A percentile compares a stretch with the other conserved stretches of the same genome.
phyloP scores from a whole-genome alignment of 2,888 invertebrate species.

The Sminthurides aquaticus region DNA sequence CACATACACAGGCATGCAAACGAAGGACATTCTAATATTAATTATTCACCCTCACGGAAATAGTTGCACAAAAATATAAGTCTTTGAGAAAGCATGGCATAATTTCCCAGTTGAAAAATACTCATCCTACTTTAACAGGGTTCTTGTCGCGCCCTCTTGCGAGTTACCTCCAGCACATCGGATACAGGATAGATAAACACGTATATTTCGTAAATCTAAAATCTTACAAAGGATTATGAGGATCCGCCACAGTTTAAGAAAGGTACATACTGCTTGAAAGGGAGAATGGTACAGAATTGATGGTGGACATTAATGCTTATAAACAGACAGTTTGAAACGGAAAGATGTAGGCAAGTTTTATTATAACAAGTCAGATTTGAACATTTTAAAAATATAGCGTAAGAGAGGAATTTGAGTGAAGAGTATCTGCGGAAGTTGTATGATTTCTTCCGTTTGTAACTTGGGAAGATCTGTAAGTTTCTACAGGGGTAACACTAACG shows the following conservation, averaged over 20 bases:
- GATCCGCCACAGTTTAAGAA: no score
- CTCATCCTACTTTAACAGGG: background rate
- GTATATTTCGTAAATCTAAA: no score
- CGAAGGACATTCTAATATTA: background rate
- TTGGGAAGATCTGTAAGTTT: constrained; percentile 34
- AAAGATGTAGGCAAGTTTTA: no score
- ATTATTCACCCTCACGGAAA: background rate
- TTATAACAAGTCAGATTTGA: background rate
- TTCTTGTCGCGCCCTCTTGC: no score
- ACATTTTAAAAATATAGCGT: constrained; percentile 39
- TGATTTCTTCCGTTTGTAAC: constrained; percentile 30
- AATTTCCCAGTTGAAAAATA: background rate
- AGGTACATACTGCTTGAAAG: no score
- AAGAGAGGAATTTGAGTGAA: constrained; percentile 40
- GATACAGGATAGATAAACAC: no score
- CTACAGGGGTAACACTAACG: constrained; percentile 39
- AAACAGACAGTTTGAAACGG: no score
- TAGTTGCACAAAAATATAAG: constrained; percentile 6
- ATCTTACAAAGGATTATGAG: no score
- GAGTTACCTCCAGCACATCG: no score
- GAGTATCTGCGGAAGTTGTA: constrained; percentile 30
- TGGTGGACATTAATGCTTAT: no score
- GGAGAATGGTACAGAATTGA: no score
- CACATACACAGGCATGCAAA: background rate
- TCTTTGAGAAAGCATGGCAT: constrained; percentile 9